Evolutionary conservation across 2,113 vertebrate species (phyloP), one percentile per base, ranked within the genome.

Genomic region (Nannobrachium achirus): DNA sequence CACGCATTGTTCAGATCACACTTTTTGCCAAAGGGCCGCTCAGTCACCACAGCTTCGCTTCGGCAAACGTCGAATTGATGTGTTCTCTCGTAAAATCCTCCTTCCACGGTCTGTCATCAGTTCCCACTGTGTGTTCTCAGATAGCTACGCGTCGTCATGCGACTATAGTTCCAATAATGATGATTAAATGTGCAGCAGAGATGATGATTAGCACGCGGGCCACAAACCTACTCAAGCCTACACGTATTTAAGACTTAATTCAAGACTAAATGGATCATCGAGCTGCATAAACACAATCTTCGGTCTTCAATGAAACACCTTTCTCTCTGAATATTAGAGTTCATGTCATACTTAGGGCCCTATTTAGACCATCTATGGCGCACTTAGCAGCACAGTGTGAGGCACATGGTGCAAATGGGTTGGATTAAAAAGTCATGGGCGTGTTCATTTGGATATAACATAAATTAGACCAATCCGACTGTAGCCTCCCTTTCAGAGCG

Each of bases 51-150:
- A 46, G 41, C 58, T 19, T n/a, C n/a, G n/a, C n/a, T n/a, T n/a
- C 42, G 51, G 61, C 25, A 63, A 50, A 33, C 39, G 25, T 20
- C 53, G n/a, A 19, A 52, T 49, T 20, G 33, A 15, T 65, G 55
- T 50, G 44, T 71, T 71, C 64, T 71, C 18, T 41, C 41, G 45
- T 38, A 72, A n/a, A 72, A 72, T 72, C 69, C 69, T 38, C 40
- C n/a, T 72, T 72, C 44, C 69, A 58, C 46, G 61, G 42, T 57
- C 62, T 63, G 39, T 53, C 52, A 72, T 72, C 61, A 58, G 40
- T 51, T 45, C 33, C 44, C 20, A 55, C 64, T 39, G 53, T 48
- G 53, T 15, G 61, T 65, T 71, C 25, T 33, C n/a, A 48, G 53
- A 58, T 51, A n/a, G n/a, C n/a, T n/a, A 58, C 19, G 55, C 39